phyloP scores from a whole-genome alignment of 2,113 vertebrate genomes.

The Plestiodon gilberti region DNA sequence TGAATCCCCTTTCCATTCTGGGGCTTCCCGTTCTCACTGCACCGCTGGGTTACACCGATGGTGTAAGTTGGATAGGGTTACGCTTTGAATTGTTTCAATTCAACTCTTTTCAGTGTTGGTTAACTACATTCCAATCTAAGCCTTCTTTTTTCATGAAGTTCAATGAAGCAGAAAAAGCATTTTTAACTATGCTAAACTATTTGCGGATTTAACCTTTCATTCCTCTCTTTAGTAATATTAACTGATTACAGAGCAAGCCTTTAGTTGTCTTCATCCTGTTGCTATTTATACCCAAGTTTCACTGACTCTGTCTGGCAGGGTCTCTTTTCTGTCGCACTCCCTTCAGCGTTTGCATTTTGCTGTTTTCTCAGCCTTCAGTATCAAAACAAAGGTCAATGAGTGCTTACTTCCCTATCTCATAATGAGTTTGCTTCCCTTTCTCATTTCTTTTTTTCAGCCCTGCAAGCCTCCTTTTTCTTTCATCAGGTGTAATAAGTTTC shows the following conservation, averaged over 20 bases:
- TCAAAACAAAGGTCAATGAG: no score
- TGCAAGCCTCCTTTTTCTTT: no score
- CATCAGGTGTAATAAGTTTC: no score
- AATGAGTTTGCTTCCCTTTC: no score
- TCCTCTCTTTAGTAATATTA: slow-evolving; percentile 19
- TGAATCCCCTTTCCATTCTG: no score
- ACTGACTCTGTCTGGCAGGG: not conserved
- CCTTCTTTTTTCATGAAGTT: not conserved
- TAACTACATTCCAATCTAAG: not conserved
- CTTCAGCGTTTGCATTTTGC: slow-evolving; percentile 35
- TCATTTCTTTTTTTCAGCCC: no score
- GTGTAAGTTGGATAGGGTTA: no score
- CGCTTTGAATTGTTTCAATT: fast-evolving
- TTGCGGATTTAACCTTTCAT: not conserved
- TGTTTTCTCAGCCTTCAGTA: slow-evolving; percentile 37
- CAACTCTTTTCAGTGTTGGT: not conserved
- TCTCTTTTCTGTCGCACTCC: slow-evolving; percentile 23
- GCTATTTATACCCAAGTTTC: slow-evolving; percentile 7
- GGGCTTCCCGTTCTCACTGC: no score
- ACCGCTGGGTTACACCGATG: no score
- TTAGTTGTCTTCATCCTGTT: slow-evolving; percentile 45
- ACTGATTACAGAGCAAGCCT: slow-evolving; percentile 2
- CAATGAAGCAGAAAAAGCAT: not conserved
- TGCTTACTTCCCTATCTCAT: no score
- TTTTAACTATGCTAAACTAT: not conserved